These are phyloP conservation scores for Lathamus discolor DNA, from an alignment of 2,113 vertebrate species.

Conservation along the genomic window DNA sequence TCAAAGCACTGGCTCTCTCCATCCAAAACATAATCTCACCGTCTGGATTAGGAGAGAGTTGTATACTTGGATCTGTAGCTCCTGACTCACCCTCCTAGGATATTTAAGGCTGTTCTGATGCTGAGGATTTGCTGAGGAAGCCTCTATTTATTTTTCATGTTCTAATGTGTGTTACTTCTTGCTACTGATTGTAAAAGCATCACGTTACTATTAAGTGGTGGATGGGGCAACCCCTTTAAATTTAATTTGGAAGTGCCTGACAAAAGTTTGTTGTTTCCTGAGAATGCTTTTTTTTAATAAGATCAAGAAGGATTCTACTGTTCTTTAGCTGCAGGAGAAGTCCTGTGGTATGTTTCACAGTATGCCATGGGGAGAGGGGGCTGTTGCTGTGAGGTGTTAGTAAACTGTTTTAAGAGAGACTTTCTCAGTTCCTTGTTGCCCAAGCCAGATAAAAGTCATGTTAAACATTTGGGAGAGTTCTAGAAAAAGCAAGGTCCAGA, in stretches of 20 bases:
- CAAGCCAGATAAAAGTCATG: neutral
- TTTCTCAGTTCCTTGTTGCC: neutral
- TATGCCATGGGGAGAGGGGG: neutral
- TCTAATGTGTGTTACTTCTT: neutral
- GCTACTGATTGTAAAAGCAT: neutral
- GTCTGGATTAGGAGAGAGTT: conserved; percentile 11
- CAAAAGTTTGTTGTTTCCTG: neutral
- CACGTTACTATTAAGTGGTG: neutral
- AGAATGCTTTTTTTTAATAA: neutral
- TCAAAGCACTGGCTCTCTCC: neutral
- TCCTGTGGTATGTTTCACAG: neutral
- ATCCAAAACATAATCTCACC: conserved; percentile 16
- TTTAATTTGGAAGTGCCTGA: neutral
- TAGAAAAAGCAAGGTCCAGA: neutral
- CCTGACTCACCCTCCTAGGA: neutral
- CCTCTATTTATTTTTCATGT: neutral
- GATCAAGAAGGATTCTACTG: neutral
- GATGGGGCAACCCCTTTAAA: neutral
- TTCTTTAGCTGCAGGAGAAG: neutral
- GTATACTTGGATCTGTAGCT: conserved; percentile 12
- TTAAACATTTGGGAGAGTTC: neutral
- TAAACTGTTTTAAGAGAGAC: neutral
- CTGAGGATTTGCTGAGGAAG: conserved; percentile 26
- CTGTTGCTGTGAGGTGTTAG: neutral
- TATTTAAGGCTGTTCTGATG: conserved; percentile 23